Conservation (phyloP, 2,888 invertebrate species). For the Ormyrus rosae region DNA sequence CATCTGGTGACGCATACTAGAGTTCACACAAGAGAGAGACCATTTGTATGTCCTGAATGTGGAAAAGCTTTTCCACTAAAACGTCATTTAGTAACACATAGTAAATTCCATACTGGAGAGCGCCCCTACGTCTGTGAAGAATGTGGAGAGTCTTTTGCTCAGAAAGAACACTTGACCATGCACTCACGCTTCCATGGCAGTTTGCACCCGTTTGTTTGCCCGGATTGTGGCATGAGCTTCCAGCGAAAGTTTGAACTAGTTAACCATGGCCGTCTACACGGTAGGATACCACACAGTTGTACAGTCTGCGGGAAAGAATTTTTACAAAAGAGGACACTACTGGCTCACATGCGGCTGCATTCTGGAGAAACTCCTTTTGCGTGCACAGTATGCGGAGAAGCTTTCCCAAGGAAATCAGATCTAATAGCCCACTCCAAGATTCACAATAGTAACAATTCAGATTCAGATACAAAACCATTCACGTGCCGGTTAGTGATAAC, state of each 20-base stretch:
- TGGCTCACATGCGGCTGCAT: conserved; percentile 88
- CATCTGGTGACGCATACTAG: conserved; percentile 88
- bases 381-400: conserved; percentile 86
- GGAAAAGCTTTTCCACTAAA: conserved; percentile 89
- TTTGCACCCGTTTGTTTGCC: conserved; percentile 95
- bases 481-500: conserved; percentile 76
- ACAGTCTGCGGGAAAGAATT: conserved; percentile 91
- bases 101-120: conserved; percentile 91
- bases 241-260: conserved; percentile 91
- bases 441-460: conserved; percentile 74
- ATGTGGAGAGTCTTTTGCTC: conserved; percentile 94
- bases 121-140: conserved; percentile 90
- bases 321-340: conserved; percentile 87
- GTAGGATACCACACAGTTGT: conserved; percentile 88
- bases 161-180: conserved; percentile 92
- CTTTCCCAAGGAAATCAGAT: conserved; percentile 84
- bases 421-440: conserved; percentile 81
- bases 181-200: conserved; percentile 96
- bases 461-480: conserved; percentile 73
- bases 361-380: conserved; percentile 86
- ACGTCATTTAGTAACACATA: conserved; percentile 89
- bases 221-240: conserved; percentile 91
- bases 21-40: conserved; percentile 88
- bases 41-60: conserved; percentile 89
- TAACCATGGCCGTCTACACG: conserved; percentile 89